Evolutionary conservation across 1,140 invertebrate genomes (phyloP).

Genomic region (Zaprionus camerounensis): DNA sequence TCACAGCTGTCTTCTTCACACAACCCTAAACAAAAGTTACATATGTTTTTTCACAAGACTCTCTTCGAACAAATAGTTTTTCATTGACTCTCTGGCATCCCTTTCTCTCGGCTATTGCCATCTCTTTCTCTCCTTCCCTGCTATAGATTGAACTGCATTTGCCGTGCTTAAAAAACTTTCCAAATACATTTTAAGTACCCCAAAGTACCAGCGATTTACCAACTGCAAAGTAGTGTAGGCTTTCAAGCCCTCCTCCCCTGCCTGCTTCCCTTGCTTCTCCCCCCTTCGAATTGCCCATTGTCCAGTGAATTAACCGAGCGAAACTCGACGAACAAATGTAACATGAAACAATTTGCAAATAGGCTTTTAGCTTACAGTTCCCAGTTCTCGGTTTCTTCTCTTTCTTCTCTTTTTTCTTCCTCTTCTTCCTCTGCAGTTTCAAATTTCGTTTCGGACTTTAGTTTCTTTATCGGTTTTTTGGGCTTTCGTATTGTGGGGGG

Average conservation of each 20-base stretch:
- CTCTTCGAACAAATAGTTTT: too few relatives aligned
- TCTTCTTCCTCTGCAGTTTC: constrained; percentile 13
- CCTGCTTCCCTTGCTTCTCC: neutral
- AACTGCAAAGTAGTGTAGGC: neutral
- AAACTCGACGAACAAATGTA: constrained; percentile 32
- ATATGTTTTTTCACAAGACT: too few relatives aligned
- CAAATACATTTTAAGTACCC: neutral
- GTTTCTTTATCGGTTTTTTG: constrained; percentile 11
- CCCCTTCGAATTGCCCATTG: neutral
- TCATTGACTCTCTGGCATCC: too few relatives aligned
- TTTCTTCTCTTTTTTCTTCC: neutral
- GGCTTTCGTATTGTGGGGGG: neutral
- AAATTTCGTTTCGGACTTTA: constrained; percentile 9
- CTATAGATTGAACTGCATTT: neutral
- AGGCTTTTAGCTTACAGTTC: constrained; percentile 58
- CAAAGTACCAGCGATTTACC: neutral
- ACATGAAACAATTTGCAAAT: constrained; percentile 65
- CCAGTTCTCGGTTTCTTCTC: constrained; percentile 7
- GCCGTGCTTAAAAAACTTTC: neutral
- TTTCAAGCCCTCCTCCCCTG: neutral
- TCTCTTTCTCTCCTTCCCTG: too few relatives aligned
- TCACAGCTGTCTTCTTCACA: too few relatives aligned
- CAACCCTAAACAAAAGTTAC: too few relatives aligned
- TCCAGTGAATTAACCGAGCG: constrained; percentile 35
- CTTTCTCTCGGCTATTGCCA: too few relatives aligned